A percentile compares a stretch with the other conserved stretches of the same genome.
Conservation (phyloP, 2,888 invertebrate species). For the Mayetiola destructor region DNA sequence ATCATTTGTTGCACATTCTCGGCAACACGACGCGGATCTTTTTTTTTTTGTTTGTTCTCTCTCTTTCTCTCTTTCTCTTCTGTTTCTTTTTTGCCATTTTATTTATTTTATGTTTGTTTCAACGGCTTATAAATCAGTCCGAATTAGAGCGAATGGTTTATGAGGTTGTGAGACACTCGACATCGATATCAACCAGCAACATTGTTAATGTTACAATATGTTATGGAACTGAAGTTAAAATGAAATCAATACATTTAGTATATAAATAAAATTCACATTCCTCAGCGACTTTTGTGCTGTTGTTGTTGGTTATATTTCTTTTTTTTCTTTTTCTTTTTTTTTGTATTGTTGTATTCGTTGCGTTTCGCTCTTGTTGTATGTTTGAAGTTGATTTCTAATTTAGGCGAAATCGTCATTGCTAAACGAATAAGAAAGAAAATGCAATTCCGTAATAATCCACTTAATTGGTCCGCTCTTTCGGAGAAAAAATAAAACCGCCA, state of each 20-base stretch:
- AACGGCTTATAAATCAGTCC: slow-evolving; percentile 12
- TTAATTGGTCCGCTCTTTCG: slow-evolving; percentile 4
- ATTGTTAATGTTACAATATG: no score
- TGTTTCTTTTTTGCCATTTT: no score
- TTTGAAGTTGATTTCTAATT: no score
- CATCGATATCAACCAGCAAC: no score
- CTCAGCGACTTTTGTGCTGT: background rate
- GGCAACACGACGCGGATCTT: background rate
- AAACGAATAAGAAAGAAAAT: slow-evolving; percentile 4
- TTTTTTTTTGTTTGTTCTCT: no score
- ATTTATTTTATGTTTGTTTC: background rate
- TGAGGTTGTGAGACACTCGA: slow-evolving; percentile 7
- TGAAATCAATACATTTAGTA: slow-evolving; percentile 9
- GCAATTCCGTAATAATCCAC: slow-evolving; percentile 8
- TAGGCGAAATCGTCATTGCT: background rate
- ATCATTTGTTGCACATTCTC: slow-evolving; percentile 10
- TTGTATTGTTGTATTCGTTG: no score
- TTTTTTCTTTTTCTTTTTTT: no score
- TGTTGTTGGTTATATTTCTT: background rate
- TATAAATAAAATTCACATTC: slow-evolving; percentile 8
- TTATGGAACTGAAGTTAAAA: no score
- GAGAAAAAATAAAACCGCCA: background rate
- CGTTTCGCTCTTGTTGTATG: no score
- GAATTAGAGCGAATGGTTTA: slow-evolving; percentile 6
- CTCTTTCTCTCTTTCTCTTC: no score